Base-by-base conservation (phyloP, 2,888 invertebrate species). In the Drosophila fungiperda region DNA sequence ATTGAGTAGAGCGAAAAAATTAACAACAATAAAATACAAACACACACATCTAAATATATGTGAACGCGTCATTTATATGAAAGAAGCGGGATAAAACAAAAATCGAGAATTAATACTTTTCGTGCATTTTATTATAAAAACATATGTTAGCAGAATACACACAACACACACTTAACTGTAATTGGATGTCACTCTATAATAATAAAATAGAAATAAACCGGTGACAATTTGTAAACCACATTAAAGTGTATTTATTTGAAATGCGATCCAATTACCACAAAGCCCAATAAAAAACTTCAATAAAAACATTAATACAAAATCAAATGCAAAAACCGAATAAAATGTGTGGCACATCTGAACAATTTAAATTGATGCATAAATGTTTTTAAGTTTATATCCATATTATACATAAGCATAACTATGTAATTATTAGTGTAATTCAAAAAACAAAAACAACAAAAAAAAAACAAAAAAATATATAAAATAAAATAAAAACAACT, bases 351-450 rank as follows among this genome's bases (percentile, higher is more conserved):
- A 90, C 78, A 87, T 81, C 82, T 76, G 45, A 78, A 53, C 63
- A 66, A 74, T 68, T 76, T 78, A 80, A 90, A 76, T 81, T 73
- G 90, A 87, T 83, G 86, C 84, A 84, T 78, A 84, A 89, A 82
- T 86, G 86, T 86, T 88, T 84, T 89, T 89, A 89, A 84, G 89
- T 90, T 85, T 78, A 77, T 78, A 73, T 68, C 68, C 68, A 68
- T 68, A 77, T 76, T 82, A 89, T 82, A 80, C 77, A 70, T 89
- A 89, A 89, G 90, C 85, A 77, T 88, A 86, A 91, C 87, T 90
- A 91, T 91, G 91, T 91, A 91, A 91, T 91, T 91, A 91, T 91
- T 91, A 91, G 90, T 84, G 90, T 91, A 91, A 91, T 91, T 91
- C 87, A 82, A 90, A 90, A 90, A 78, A 66, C 68, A 68, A 64